Evolutionary conservation across 92 coral and sea anemone genomes (phyloP), one percentile per base, ranked within the genome.

Genomic region (Phenganax subtilis): DNA sequence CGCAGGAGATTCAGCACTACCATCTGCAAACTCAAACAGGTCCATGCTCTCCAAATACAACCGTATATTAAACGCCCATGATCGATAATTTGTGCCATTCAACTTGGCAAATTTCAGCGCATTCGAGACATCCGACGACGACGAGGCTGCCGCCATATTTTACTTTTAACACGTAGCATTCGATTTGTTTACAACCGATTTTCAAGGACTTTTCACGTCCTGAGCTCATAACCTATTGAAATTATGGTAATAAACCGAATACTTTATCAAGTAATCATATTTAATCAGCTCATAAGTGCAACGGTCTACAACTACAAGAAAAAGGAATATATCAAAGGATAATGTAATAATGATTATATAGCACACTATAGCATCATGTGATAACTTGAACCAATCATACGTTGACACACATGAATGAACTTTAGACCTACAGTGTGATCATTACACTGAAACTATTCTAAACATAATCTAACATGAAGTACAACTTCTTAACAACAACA

Each of bases 161-260:
- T 58, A 2, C 17, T 58, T 58, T 58, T 58, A 2, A 58, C 63
- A 58, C 63, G 14, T 58, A 58, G 17, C 63, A 58, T 58, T 58
- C 63, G 8, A 58, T 12, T 58, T 58, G 63, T 58, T 58, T 58
- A 58, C 63, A 12, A 58, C 63, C 2, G 15, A n/a, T 58, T 58
- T 58, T n/a, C 63, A 58, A 58, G 63, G 17, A 58, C 63, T 88
- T 37, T 58, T 58, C 17, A 58, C 63, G 63, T 58, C 63, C 15
- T 58, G 63, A 3, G 63, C 63, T n/a, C 63, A 58, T 58, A 58
- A 58, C 63, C 63, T 58, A 58, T 12, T 58, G 17, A 58, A 2
- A 12, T 58, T 58, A 58, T 58, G 17, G 47, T 58, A 58, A 58
- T 58, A 37, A 58, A 37, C 5, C 63, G 8, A 58, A 58, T 58